These are phyloP conservation scores for Clarias macrocephalus DNA, from an alignment of 2,113 vertebrate species.

Conservation along the genomic window DNA sequence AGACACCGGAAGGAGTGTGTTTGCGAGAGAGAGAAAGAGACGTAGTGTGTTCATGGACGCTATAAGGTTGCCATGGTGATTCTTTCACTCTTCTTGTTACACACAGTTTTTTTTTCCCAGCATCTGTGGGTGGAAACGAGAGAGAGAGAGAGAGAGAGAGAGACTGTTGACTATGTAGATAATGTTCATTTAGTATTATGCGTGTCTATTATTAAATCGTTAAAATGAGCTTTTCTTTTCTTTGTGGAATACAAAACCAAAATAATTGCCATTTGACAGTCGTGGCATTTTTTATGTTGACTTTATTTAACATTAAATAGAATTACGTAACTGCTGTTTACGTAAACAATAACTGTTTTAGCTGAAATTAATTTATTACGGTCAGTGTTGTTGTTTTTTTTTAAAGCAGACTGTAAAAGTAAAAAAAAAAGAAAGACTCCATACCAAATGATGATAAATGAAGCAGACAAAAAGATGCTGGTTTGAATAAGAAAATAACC, in stretches of 20 bases:
- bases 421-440: not conserved
- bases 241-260: not conserved
- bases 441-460: not conserved
- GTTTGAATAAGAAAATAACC: not conserved
- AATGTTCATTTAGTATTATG: not conserved
- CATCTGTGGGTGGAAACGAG: constrained; percentile 33
- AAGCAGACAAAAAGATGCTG: not conserved
- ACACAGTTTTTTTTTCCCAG: constrained; percentile 73
- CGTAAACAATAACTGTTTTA: not conserved
- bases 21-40: not conserved
- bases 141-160: constrained; percentile 11
- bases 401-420: not conserved
- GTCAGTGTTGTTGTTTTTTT: not conserved
- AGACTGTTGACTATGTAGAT: not conserved
- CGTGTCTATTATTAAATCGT: not conserved
- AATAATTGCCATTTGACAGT: not conserved
- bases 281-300: not conserved
- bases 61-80: constrained; percentile 83
- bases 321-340: not conserved
- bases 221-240: not conserved
- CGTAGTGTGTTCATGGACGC: constrained; percentile 48
- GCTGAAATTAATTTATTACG: not conserved
- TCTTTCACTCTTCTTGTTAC: constrained; percentile 75
- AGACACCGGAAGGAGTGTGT: constrained; percentile 9
- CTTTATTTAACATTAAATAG: not conserved